Base-by-base conservation (phyloP, 2,113 vertebrate species). In the Xerus inauris region DNA sequence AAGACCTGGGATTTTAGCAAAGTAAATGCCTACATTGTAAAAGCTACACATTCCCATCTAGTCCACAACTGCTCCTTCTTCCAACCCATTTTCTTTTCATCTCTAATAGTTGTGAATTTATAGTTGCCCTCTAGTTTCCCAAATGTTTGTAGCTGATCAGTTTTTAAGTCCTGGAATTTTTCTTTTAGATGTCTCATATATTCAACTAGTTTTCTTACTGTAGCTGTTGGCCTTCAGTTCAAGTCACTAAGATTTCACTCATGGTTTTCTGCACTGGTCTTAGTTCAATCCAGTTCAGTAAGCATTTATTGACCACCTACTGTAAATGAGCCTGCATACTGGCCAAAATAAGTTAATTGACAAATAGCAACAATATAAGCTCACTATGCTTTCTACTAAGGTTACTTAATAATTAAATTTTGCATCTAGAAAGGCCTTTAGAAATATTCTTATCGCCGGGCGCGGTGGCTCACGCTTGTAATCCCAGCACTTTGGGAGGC, bases 361-460 rank as follows among this genome's bases (percentile, higher is more conserved):
- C 38, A 72, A 65, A 65, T 6, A 69, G 28, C 32, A 80, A 62
- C 40, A 64, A 47, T 30, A 5, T n/a, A 83, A 84, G 8, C 2
- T 17, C 42, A 32, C 30, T 87, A 1, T 76, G 11, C 9, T 79
- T 93, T 59, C 64, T 62, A 73, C 45, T 38, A 65, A 26, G 12
- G 47, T 88, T 80, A 62, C 42, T 72, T 32, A 65, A 3, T 42
- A 6, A 65, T 86, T 72, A 73, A n/a, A 40, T 72, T 54, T 93
- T 85, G 38, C 72, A 11, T 57, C 14, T 79, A 54, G 47, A 82
- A 54, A 67, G 65, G 30, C 12, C 30, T 67, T 67, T 67, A 91
- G 35, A 87, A 95, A 94, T 40, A 57, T 35, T 77, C 8, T 72
- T 57, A 19, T 71, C 11, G n/a, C n/a, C n/a, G n/a, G n/a, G n/a